phyloP scores from a whole-genome alignment of 2,113 vertebrate genomes.

The Pantherophis guttatus region DNA sequence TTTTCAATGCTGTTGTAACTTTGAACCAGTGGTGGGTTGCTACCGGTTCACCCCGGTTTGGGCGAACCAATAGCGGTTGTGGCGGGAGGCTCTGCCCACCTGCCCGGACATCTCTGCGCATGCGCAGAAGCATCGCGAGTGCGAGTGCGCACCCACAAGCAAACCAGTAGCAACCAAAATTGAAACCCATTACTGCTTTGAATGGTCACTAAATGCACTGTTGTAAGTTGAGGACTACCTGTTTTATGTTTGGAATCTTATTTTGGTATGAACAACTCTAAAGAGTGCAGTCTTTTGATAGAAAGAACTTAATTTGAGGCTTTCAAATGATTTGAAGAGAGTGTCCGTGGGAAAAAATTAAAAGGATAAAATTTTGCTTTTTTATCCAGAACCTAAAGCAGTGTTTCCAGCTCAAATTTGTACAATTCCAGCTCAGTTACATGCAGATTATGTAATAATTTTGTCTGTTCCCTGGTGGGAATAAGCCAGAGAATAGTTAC shows the following conservation, averaged over 20 bases:
- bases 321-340: not conserved
- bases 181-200: too few relatives aligned
- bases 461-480: not conserved
- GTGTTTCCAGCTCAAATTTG: not conserved
- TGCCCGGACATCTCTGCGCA: too few relatives aligned
- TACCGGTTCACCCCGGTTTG: too few relatives aligned
- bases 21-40: too few relatives aligned
- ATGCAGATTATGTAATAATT: not conserved
- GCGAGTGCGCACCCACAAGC: too few relatives aligned
- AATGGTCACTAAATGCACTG: too few relatives aligned
- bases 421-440: not conserved
- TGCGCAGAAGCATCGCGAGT: too few relatives aligned
- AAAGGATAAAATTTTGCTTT: not conserved
- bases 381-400: not conserved
- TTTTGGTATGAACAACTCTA: not conserved
- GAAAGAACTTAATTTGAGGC: not conserved
- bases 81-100: too few relatives aligned
- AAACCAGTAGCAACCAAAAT: too few relatives aligned
- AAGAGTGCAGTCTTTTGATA: not conserved
- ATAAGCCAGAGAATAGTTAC: not conserved
- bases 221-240: too few relatives aligned
- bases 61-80: too few relatives aligned
- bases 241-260: not conserved
- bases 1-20: too few relatives aligned
- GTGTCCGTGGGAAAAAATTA: not conserved